These are phyloP conservation scores for Diabrotica undecimpunctata DNA, from an alignment of 1,140 invertebrate genomes.

Conservation along the genomic window DNA sequence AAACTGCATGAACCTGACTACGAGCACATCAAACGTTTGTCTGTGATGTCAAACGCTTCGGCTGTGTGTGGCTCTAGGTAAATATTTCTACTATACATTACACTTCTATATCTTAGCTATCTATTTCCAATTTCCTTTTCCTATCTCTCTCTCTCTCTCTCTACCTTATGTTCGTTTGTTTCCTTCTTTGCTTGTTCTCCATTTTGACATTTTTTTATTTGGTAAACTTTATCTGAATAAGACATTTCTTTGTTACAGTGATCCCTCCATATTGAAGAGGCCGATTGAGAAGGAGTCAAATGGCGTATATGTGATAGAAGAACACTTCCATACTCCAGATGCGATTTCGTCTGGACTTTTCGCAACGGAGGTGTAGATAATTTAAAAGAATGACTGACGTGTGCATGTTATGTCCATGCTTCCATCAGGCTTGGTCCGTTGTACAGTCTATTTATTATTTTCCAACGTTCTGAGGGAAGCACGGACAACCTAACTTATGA, in stretches of 20 bases:
- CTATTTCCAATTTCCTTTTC: no score
- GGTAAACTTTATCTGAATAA: no score
- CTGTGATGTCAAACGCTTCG: conserved; percentile 46
- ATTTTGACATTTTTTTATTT: no score
- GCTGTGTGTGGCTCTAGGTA: conserved; percentile 42
- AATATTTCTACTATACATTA: conserved; percentile 10
- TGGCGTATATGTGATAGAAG: conserved; percentile 60
- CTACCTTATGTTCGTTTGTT: no score
- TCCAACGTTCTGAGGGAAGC: conserved; percentile 24
- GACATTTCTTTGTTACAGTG: conserved; percentile 43
- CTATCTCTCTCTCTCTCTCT: no score
- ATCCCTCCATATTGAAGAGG: conserved; percentile 51
- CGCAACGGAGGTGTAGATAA: conserved; percentile 60
- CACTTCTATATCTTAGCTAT: no score
- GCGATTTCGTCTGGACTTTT: conserved; percentile 53
- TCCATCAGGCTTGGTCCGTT: conserved; percentile 23
- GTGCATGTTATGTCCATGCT: conserved; percentile 29
- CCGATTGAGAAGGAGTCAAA: conserved; percentile 47
- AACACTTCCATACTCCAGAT: conserved; percentile 57
- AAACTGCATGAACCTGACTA: conserved; percentile 43
- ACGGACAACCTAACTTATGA: conserved; percentile 32
- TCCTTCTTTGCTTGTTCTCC: no score
- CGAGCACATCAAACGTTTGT: conserved; percentile 45
- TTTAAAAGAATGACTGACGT: conserved; percentile 35
- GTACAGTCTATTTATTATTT: conserved; percentile 40